phyloP scores from a whole-genome alignment of 2,888 invertebrate genomes.

The Ctena decussata region DNA sequence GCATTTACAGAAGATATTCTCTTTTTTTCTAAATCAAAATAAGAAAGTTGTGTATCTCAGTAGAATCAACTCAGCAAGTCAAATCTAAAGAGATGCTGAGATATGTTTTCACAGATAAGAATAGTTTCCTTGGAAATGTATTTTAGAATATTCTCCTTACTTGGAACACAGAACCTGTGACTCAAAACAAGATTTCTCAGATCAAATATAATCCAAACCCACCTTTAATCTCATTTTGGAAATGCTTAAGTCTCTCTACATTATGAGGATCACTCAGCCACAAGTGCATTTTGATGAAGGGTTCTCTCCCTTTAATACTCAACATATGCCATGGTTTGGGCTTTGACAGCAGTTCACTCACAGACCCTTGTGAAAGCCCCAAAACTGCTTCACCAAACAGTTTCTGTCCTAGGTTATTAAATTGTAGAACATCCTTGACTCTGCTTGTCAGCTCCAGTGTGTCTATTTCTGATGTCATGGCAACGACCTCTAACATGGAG shows the following conservation, averaged over 20 bases:
- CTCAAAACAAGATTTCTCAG: no score
- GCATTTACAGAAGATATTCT: no score
- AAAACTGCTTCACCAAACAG: constrained; percentile 99
- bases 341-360: constrained; percentile 98
- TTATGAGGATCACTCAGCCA: constrained; percentile 99
- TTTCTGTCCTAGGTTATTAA: constrained; percentile 99
- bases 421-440: constrained; percentile 98
- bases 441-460: constrained; percentile 98
- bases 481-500: constrained; percentile 99
- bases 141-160: no score
- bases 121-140: no score
- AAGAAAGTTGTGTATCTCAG: no score
- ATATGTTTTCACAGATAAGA: no score
- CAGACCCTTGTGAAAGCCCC: constrained; percentile 96
- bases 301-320: constrained; percentile 98
- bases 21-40: no score
- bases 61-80: no score
- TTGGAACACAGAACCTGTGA: no score
- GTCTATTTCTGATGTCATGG: constrained; percentile 97
- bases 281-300: constrained; percentile 90
- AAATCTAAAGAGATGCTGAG: no score
- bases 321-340: constrained; percentile 99
- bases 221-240: constrained; percentile 86
- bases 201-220: no score
- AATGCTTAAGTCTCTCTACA: constrained; percentile 94